Evolutionary conservation across 2,888 invertebrate genomes (phyloP).

Genomic region (Timema cristinae): DNA sequence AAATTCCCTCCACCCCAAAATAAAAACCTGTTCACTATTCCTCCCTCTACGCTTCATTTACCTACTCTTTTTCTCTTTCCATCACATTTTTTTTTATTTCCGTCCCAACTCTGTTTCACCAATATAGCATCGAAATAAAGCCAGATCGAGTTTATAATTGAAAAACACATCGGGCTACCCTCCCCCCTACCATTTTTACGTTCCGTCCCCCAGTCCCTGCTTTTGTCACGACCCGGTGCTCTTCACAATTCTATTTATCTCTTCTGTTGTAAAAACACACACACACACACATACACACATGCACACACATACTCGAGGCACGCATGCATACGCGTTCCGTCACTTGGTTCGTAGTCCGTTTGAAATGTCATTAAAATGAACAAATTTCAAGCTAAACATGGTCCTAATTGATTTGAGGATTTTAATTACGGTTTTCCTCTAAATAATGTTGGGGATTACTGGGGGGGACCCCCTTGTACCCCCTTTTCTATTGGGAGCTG

Average conservation of each 20-base stretch:
- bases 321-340: slow-evolving; percentile 15
- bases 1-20: background rate
- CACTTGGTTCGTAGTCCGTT: slow-evolving; percentile 17
- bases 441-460: slow-evolving; percentile 31
- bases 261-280: background rate
- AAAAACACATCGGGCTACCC: slow-evolving; percentile 44
- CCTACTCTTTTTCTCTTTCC: slow-evolving; percentile 2
- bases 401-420: slow-evolving; percentile 31
- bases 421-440: slow-evolving; percentile 32
- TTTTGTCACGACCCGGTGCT: background rate
- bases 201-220: background rate
- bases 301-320: no score
- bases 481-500: no score
- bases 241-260: slow-evolving; percentile 5
- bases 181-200: background rate
- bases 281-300: no score
- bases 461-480: background rate
- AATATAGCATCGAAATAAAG: slow-evolving; percentile 37
- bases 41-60: slow-evolving; percentile 12
- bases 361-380: slow-evolving; percentile 32
- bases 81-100: background rate
- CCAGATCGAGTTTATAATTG: slow-evolving; percentile 52
- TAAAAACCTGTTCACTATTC: slow-evolving; percentile 11
- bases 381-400: slow-evolving; percentile 31
- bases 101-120: background rate